Evolutionary conservation across 2,888 invertebrate species (phyloP).

Genomic region (Molanna angustata): DNA sequence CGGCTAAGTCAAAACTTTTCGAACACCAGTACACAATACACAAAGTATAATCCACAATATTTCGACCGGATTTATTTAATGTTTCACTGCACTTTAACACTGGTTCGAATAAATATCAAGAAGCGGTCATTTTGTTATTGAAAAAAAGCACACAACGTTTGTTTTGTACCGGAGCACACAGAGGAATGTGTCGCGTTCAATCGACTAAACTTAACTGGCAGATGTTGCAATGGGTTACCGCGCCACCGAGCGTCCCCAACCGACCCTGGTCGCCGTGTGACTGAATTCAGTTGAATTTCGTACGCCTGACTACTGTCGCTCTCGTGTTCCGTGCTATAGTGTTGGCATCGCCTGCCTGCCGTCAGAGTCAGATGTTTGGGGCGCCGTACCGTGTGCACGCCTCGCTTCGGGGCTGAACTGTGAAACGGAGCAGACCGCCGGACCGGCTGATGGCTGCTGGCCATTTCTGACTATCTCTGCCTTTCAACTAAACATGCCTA

Average conservation of each 20-base stretch:
- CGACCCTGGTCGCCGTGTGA: conserved; percentile 19
- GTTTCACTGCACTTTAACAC: conserved; percentile 22
- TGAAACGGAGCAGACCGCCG: no score
- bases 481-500: not conserved
- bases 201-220: conserved; percentile 16
- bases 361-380: conserved; percentile 19
- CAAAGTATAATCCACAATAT: not conserved
- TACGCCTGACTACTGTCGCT: not conserved
- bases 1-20: conserved; percentile 27
- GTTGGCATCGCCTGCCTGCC: not conserved
- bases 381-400: conserved; percentile 10
- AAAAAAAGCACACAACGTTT: conserved; percentile 3
- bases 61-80: not conserved
- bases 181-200: conserved; percentile 2
- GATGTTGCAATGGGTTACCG: conserved; percentile 17
- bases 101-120: conserved; percentile 8
- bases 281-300: conserved; percentile 9
- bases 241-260: conserved; percentile 9
- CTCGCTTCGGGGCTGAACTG: conserved; percentile 13
- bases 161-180: not conserved
- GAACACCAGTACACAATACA: conserved; percentile 21
- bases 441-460: conserved; percentile 5
- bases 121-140: conserved; percentile 25
- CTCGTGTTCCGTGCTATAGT: not conserved
- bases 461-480: conserved; percentile 1